Evolutionary conservation across 2,888 invertebrate species (phyloP).

Genomic region (Lamellibrachia satsuma): DNA sequence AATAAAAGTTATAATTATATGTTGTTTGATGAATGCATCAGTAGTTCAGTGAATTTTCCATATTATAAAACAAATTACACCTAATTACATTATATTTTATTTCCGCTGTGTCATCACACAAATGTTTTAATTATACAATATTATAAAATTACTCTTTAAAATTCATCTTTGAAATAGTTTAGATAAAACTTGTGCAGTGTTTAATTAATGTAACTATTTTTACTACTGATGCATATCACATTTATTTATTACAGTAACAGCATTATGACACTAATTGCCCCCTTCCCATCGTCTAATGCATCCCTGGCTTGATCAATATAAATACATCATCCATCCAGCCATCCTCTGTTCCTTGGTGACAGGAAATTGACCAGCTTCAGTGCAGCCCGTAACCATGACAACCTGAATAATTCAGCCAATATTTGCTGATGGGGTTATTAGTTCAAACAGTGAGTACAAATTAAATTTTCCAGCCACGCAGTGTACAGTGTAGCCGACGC

Average conservation of each 20-base stretch:
- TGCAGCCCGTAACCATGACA: neutral
- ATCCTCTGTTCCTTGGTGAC: neutral
- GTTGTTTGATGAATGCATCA: too few relatives aligned
- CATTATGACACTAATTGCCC: neutral
- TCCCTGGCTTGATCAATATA: neutral
- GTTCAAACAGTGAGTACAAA: neutral
- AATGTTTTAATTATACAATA: neutral
- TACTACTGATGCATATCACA: neutral
- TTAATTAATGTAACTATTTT: neutral
- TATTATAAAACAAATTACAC: neutral
- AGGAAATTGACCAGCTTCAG: conserved; percentile 10
- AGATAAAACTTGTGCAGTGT: neutral
- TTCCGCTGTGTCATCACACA: neutral
- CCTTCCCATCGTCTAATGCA: neutral
- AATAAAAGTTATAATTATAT: too few relatives aligned
- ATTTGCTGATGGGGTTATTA: neutral
- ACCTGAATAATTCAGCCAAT: neutral
- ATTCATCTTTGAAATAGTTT: neutral
- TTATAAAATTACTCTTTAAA: neutral
- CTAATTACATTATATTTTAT: neutral
- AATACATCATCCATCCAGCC: neutral
- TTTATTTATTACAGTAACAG: neutral
- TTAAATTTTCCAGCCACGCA: neutral
- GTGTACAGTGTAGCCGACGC: neutral
- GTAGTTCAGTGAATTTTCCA: too few relatives aligned